Evolutionary conservation across 92 coral and sea anemone species (phyloP).

Genomic region (Micromussa lordhowensis): DNA sequence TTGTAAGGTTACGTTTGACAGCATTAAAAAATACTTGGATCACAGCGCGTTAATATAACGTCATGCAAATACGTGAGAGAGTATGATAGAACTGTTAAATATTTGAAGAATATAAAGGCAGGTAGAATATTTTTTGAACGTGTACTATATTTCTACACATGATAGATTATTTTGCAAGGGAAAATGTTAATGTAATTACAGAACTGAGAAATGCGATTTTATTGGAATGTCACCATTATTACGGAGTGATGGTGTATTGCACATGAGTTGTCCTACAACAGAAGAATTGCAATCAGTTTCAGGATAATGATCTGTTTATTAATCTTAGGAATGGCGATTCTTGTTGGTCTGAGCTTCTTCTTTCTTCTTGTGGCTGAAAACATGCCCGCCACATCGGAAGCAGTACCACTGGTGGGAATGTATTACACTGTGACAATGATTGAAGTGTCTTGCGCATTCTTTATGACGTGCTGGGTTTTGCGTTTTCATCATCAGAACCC

Average conservation of each 20-base stretch:
- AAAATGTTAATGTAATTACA: not conserved
- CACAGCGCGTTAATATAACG: not conserved
- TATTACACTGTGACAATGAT: conserved; percentile 93
- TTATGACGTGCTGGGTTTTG: conserved; percentile 89
- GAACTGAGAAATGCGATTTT: not conserved
- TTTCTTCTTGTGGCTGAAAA: conserved; percentile 94
- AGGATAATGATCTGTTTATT: not conserved
- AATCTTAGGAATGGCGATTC: conserved; percentile 82
- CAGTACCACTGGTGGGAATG: conserved; percentile 84
- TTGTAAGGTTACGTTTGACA: not conserved
- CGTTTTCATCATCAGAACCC: conserved; percentile 88
- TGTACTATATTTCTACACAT: not conserved
- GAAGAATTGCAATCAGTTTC: not conserved
- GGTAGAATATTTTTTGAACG: no score
- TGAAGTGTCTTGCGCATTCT: conserved; percentile 84
- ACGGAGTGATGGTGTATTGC: not conserved
- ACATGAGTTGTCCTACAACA: not conserved
- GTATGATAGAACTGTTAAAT: not conserved
- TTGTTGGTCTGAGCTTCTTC: conserved; percentile 89
- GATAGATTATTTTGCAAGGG: not conserved
- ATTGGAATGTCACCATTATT: no score
- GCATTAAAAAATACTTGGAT: not conserved
- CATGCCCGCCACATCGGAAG: conserved; percentile 94
- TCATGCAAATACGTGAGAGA: not conserved
- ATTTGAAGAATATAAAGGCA: no score